These are phyloP conservation scores for Brassicogethes aeneus DNA, from an alignment of 2,888 invertebrate genomes.

Conservation along the genomic window DNA sequence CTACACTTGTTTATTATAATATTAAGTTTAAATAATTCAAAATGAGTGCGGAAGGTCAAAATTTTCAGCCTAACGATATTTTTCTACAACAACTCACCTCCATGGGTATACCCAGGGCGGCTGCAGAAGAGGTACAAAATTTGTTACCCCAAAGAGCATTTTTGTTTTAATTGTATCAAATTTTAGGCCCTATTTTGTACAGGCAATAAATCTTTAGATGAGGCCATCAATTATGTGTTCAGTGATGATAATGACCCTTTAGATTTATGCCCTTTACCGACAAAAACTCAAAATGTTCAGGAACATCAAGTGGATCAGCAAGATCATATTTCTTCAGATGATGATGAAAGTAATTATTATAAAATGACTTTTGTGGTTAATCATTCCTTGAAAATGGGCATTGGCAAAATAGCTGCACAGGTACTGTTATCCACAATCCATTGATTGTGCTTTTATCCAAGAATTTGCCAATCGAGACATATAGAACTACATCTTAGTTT, in stretches of 20 bases:
- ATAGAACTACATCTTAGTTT: constrained; percentile 7
- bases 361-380: constrained; percentile 61
- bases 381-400: constrained; percentile 50
- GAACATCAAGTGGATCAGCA: neutral
- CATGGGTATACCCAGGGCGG: constrained; percentile 38
- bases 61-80: constrained; percentile 35
- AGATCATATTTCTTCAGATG: constrained; percentile 15
- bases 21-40: neutral
- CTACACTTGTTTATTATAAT: neutral
- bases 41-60: neutral
- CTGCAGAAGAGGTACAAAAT: neutral
- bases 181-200: constrained; percentile 47
- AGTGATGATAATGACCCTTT: constrained; percentile 36
- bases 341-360: constrained; percentile 35
- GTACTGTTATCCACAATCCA: constrained; percentile 30
- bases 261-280: no score
- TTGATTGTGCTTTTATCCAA: neutral
- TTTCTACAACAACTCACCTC: constrained; percentile 34
- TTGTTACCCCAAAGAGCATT: no score
- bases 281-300: no score
- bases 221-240: constrained; percentile 47
- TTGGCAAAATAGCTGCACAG: constrained; percentile 52
- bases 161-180: constrained; percentile 2
- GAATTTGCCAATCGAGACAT: no score
- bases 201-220: constrained; percentile 46